Evolutionary conservation across 2,797 vertebrate genomes (phyloP).

Genomic region (Coregonus suidteri): DNA sequence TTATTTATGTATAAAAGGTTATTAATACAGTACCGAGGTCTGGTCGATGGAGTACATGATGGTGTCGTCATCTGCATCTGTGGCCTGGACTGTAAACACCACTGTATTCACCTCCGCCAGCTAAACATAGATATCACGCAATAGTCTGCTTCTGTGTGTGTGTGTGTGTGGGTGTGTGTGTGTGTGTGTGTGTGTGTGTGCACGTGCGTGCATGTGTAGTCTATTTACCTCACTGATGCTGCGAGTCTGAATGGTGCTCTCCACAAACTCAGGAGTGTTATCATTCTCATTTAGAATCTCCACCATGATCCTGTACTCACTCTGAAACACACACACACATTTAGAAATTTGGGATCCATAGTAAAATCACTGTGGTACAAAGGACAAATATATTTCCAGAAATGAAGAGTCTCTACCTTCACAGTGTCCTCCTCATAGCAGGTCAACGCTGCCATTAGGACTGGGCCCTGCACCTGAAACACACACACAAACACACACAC

Average conservation of each 20-base stretch:
- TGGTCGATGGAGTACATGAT: constrained; percentile 81
- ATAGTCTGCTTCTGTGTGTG: neutral
- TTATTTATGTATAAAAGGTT: neutral
- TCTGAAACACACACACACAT: constrained; percentile 48
- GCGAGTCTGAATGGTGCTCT: constrained; percentile 61
- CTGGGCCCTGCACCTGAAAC: constrained; percentile 63
- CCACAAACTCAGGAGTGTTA: constrained; percentile 75
- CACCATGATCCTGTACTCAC: constrained; percentile 78
- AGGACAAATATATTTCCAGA: neutral
- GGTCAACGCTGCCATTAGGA: constrained; percentile 68
- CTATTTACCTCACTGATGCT: constrained; percentile 76
- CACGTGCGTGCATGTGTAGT: neutral
- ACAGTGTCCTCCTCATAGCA: constrained; percentile 71
- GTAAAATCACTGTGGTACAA: neutral
- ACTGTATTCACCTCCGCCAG: constrained; percentile 75
- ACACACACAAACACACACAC: neutral
- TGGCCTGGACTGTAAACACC: constrained; percentile 76
- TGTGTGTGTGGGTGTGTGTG: neutral
- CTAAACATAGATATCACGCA: constrained; percentile 46
- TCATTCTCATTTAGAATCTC: constrained; percentile 84
- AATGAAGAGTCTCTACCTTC: constrained; percentile 56
- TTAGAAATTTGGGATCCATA: neutral
- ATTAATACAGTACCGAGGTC: constrained; percentile 69
- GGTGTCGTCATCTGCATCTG: constrained; percentile 78
- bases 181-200: no score